Evolutionary conservation across 2,797 vertebrate species (phyloP), one percentile per base, ranked within the genome.

Genomic region (Poecilia picta): DNA sequence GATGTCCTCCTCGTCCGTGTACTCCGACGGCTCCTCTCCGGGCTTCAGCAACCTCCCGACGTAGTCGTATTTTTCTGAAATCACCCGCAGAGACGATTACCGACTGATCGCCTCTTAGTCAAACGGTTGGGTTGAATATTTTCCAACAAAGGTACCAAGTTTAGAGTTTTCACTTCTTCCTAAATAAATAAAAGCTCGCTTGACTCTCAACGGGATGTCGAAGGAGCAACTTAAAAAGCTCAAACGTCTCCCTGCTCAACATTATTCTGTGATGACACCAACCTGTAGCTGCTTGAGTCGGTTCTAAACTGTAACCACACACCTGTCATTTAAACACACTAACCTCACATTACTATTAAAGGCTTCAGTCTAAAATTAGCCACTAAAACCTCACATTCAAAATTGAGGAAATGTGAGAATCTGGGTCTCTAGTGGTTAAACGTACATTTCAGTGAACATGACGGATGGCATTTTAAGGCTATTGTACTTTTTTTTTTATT

Each of bases 1-100:
- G 94, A 97, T 95, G 96, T 99, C 98, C 95, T 99, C 98, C 92
- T 99, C 98, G 86, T 99, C 98, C 78, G 98, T 99, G 93, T 99
- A 99, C 93, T 99, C 98, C 72, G 98, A 98, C 0, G 98, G 98
- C 93, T 99, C 98, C 82, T 99, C 98, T 47, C 98, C 98, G 5
- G 98, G 98, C 92, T 99, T 99, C 95, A 99, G 95, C 91, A 99
- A 96, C 95, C 98, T 95, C 83, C 98, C 98, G 8, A 99, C 98
- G 66, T 99, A 99, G 87, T 99, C 98, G 43, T 99, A 99, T 91
- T 99, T 99, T 94, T 99, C 98, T 99, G 95, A 77, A 81, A 78
- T 20, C 39, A 74, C 7, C 7, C 15, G 45, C 28, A 49, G 47
- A 75, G 31, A 10, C 15, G 10, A 59, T 47, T 16, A 51, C 15